phyloP scores from a whole-genome alignment of 35 echinoderm and acorn worm species.

The Patiria miniata region DNA sequence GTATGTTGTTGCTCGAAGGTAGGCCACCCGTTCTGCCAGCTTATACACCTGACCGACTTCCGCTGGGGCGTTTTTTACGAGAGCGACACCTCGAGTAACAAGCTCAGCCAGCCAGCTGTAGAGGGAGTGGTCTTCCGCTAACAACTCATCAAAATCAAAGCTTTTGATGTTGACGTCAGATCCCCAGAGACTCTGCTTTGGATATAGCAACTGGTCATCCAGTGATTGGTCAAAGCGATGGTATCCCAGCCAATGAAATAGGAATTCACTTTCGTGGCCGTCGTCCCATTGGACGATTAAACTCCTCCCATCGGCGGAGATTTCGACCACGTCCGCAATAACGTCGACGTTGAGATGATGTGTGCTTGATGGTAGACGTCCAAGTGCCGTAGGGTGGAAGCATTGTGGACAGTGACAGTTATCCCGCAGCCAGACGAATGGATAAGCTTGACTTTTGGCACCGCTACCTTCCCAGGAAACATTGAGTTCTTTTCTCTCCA shows the following conservation, averaged over 20 bases:
- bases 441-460: neutral
- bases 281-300: conserved; percentile 30
- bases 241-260: neutral
- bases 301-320: neutral
- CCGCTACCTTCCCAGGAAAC: neutral
- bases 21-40: conserved; percentile 50
- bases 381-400: conserved; percentile 6
- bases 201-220: conserved; percentile 19
- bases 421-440: conserved; percentile 47
- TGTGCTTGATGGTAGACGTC: neutral
- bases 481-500: too few relatives aligned
- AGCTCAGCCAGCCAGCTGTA: conserved; percentile 59
- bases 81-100: conserved; percentile 37
- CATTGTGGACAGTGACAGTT: conserved; percentile 36
- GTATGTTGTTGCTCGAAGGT: conserved; percentile 38
- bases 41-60: conserved; percentile 29
- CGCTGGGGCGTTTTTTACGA: conserved; percentile 53
- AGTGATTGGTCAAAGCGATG: neutral
- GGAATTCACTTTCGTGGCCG: conserved; percentile 43
- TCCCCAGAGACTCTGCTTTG: conserved; percentile 30
- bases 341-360: conserved; percentile 24
- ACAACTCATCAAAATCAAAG: conserved; percentile 54
- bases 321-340: neutral
- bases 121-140: conserved; percentile 48
- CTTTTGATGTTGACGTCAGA: conserved; percentile 1